Evolutionary conservation across 1,140 invertebrate species (phyloP).

Genomic region (Lamellibrachia luymesi): DNA sequence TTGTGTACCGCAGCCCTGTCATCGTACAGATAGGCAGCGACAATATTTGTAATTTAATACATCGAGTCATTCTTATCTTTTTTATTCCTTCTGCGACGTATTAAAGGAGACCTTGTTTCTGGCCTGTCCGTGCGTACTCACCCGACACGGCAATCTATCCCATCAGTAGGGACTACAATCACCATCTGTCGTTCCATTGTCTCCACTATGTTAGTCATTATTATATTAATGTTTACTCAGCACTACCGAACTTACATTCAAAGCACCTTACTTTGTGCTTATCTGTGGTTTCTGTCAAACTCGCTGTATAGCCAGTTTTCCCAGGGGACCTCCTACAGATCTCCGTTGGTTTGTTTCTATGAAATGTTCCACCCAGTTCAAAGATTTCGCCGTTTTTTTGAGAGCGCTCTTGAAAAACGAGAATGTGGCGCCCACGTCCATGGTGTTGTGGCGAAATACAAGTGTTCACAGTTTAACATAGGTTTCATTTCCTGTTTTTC

Average conservation of each 20-base stretch:
- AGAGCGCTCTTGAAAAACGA: neutral
- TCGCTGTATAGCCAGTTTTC: neutral
- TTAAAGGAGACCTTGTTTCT: neutral
- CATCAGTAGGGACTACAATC: neutral
- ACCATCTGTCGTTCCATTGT: neutral
- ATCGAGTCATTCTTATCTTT: neutral
- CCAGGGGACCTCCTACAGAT: neutral
- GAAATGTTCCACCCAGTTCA: neutral
- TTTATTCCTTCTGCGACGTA: neutral
- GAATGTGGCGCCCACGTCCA: neutral
- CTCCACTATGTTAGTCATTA: neutral
- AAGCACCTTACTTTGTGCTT: neutral
- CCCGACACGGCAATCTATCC: neutral
- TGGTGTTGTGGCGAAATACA: neutral
- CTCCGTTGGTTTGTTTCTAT: neutral
- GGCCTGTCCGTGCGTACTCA: neutral
- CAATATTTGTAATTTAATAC: neutral
- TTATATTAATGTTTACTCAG: neutral
- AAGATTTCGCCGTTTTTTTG: neutral
- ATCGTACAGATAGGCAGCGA: neutral
- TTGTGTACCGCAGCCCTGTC: neutral
- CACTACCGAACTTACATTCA: neutral
- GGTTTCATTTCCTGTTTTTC: neutral
- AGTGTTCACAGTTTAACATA: neutral
- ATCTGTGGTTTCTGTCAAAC: neutral